Percentiles rank a stretch among this genome's conserved stretches.
phyloP scores from a whole-genome alignment of 2,797 vertebrate genomes.

The Enteromius thamalakanensis region DNA sequence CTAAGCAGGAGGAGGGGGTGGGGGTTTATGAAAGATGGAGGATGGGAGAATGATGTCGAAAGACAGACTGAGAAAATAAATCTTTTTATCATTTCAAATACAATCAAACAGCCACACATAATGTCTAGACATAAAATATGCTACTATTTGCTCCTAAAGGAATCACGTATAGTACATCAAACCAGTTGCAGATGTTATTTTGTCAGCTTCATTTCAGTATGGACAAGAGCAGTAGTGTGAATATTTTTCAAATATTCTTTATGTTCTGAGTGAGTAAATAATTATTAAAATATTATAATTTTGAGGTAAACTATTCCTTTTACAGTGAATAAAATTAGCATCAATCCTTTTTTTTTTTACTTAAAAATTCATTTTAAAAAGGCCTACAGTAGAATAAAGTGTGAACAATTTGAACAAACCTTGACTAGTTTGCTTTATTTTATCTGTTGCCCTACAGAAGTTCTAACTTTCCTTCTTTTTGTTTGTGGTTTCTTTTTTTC shows the following conservation, averaged over 20 bases:
- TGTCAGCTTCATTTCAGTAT: neutral
- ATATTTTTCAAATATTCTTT: neutral
- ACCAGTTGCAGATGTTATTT: neutral
- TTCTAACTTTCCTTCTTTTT: slow-evolving; percentile 81
- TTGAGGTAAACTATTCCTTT: slow-evolving; percentile 2
- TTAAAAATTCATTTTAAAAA: neutral
- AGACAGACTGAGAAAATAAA: slow-evolving; percentile 1
- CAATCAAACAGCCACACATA: slow-evolving; percentile 54
- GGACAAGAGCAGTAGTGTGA: neutral
- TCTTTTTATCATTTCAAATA: slow-evolving; percentile 71
- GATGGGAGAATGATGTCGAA: slow-evolving; percentile 2
- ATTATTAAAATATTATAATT: neutral
- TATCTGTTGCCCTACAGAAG: slow-evolving; percentile 81
- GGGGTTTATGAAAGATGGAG: slow-evolving; percentile 37
- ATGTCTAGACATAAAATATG: slow-evolving; percentile 4
- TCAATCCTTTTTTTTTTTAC: too few species aligned
- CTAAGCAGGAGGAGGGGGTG: slow-evolving; percentile 58
- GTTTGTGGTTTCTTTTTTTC: slow-evolving; percentile 38
- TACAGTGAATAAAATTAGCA: neutral
- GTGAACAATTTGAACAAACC: slow-evolving; percentile 81
- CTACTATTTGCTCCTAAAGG: neutral
- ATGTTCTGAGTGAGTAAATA: neutral
- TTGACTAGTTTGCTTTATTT: slow-evolving; percentile 77
- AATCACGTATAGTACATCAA: neutral
- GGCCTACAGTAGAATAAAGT: slow-evolving; percentile 32